Evolutionary conservation across 2,888 invertebrate genomes (phyloP).

Genomic region (Herminia tarsipennalis): DNA sequence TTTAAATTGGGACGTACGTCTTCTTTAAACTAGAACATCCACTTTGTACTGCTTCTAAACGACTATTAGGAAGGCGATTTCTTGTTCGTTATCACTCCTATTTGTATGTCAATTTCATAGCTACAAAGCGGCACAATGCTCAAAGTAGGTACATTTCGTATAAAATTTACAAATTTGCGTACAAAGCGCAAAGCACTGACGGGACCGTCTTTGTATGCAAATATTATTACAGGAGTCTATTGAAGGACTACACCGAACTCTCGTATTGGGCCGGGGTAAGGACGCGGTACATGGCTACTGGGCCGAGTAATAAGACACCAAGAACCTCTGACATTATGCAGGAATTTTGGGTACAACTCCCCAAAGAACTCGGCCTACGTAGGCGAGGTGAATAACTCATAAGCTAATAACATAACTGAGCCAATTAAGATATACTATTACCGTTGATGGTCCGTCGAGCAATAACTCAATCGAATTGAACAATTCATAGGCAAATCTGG

Average conservation of each 20-base stretch:
- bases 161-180: conserved; percentile 72
- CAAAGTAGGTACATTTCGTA: conserved; percentile 57
- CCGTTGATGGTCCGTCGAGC: conserved; percentile 56
- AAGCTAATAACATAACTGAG: conserved; percentile 43
- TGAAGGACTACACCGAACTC: conserved; percentile 68
- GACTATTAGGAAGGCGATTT: conserved; percentile 14
- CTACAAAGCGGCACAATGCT: conserved; percentile 23
- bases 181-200: conserved; percentile 67
- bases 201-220: conserved; percentile 77
- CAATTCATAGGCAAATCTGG: conserved; percentile 81
- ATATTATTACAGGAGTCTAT: conserved; percentile 75
- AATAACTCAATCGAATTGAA: conserved; percentile 71
- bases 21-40: conserved; percentile 46
- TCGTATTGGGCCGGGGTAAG: conserved; percentile 58
- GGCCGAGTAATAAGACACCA: conserved; percentile 59
- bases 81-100: conserved; percentile 25
- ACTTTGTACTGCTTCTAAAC: conserved; percentile 18
- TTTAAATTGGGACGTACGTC: conserved; percentile 58
- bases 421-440: conserved; percentile 57
- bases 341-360: conserved; percentile 47
- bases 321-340: conserved; percentile 55
- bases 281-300: conserved; percentile 47
- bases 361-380: conserved; percentile 33
- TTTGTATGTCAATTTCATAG: conserved; percentile 26
- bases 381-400: conserved; percentile 28